Conservation (phyloP, 1,140 invertebrate species). For the Sycophaga agraensis region DNA sequence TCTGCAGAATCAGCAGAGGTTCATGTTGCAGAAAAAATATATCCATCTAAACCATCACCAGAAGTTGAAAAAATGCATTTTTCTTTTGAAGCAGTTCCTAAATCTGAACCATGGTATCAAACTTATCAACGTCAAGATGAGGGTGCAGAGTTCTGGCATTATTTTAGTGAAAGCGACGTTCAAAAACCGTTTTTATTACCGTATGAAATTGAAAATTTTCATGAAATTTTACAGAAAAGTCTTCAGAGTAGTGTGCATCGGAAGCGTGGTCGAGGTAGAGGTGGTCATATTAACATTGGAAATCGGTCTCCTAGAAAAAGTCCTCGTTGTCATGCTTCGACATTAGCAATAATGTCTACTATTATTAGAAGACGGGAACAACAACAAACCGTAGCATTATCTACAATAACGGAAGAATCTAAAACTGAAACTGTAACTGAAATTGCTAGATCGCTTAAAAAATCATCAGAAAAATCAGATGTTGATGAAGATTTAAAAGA, state of each 20-base stretch:
- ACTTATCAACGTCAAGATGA: slow-evolving; percentile 75
- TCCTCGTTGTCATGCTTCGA: slow-evolving; percentile 81
- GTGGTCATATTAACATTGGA: slow-evolving; percentile 38
- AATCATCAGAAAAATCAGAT: slow-evolving; percentile 37
- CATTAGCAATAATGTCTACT: slow-evolving; percentile 71
- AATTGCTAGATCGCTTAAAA: slow-evolving; percentile 19
- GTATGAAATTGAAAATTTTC: slow-evolving; percentile 68
- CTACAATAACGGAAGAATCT: slow-evolving; percentile 39
- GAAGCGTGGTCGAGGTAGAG: slow-evolving; percentile 40
- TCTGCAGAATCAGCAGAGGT: slow-evolving; percentile 19
- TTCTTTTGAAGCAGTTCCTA: slow-evolving; percentile 73
- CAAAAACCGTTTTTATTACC: slow-evolving; percentile 70
- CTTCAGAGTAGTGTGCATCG: slow-evolving; percentile 34
- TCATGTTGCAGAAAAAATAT: slow-evolving; percentile 35
- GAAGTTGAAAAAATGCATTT: slow-evolving; percentile 69
- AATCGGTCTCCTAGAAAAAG: slow-evolving; percentile 75
- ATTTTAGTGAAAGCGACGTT: slow-evolving; percentile 54
- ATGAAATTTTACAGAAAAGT: slow-evolving; percentile 41
- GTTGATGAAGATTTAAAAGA: slow-evolving; percentile 46
- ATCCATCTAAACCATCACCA: slow-evolving; percentile 59
- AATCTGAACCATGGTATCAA: slow-evolving; percentile 74
- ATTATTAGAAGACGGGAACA: slow-evolving; percentile 52
- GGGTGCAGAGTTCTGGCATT: slow-evolving; percentile 62
- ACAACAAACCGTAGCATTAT: slow-evolving; percentile 32
- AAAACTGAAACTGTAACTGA: slow-evolving; percentile 2